These are phyloP conservation scores for Budorcas taxicolor DNA, from an alignment of 2,113 vertebrate species.

Conservation along the genomic window DNA sequence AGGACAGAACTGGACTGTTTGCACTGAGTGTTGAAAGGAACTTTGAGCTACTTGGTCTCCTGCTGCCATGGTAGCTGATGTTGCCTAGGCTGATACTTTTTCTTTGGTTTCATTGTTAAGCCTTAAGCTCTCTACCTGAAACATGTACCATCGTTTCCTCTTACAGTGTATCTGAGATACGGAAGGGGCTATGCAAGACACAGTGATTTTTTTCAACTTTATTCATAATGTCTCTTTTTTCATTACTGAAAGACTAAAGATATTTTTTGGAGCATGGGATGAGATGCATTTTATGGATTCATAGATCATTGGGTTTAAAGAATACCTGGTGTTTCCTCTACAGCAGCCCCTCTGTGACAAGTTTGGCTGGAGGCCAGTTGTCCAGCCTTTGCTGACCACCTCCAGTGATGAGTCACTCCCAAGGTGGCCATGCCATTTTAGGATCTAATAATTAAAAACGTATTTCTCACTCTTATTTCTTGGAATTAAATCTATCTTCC, in stretches of 20 bases:
- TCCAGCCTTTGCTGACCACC: neutral
- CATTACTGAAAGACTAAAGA: neutral
- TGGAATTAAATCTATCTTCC: neutral
- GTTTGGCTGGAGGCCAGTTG: neutral
- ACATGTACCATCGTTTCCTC: neutral
- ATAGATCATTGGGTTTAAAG: neutral
- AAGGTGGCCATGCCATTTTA: neutral
- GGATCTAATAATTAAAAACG: neutral
- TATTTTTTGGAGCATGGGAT: slow-evolving; percentile 30
- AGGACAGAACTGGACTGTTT: rapidly evolving
- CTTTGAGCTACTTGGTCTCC: neutral
- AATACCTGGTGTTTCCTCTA: neutral
- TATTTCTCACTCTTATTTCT: neutral
- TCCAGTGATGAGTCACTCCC: neutral
- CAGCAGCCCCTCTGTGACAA: neutral
- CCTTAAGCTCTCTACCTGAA: neutral
- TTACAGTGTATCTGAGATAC: neutral
- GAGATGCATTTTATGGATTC: neutral
- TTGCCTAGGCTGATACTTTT: neutral
- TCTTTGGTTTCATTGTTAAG: neutral
- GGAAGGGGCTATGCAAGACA: neutral
- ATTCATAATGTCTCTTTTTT: neutral
- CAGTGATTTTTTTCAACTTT: neutral
- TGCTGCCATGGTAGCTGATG: neutral
- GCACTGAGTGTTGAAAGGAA: neutral